These are phyloP conservation scores for Molothrus aeneus DNA, from an alignment of 2,797 vertebrate genomes.

Conservation along the genomic window DNA sequence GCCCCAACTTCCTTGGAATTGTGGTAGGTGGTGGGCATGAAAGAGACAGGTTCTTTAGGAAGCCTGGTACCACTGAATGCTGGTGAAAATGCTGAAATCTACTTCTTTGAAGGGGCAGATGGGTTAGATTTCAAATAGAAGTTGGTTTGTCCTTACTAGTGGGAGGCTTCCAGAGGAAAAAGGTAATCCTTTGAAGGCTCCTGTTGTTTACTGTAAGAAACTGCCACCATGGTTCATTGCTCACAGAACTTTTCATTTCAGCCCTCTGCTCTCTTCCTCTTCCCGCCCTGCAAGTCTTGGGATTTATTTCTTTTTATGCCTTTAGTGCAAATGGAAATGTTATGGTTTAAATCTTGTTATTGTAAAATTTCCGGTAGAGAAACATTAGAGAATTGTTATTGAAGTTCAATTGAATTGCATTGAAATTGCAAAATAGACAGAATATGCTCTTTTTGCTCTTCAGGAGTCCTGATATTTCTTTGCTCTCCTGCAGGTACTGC, in stretches of 20 bases:
- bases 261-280: neutral
- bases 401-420: neutral
- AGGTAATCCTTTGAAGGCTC: slow-evolving; percentile 20
- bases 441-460: neutral
- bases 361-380: neutral
- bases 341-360: neutral
- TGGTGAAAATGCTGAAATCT: neutral
- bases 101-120: neutral
- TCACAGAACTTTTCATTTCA: neutral
- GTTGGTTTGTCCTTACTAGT: neutral
- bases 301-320: slow-evolving; percentile 18
- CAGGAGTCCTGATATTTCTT: neutral
- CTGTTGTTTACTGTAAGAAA: neutral
- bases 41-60: neutral
- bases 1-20: neutral
- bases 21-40: neutral
- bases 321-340: neutral
- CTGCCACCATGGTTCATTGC: neutral
- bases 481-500: neutral
- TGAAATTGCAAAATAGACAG: neutral
- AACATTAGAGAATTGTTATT: neutral
- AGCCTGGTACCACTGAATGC: neutral
- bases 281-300: neutral
- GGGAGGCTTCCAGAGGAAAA: neutral
- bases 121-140: slow-evolving; percentile 22